Conservation (phyloP, 2,888 invertebrate species). For the Trachelus iudaicus region DNA sequence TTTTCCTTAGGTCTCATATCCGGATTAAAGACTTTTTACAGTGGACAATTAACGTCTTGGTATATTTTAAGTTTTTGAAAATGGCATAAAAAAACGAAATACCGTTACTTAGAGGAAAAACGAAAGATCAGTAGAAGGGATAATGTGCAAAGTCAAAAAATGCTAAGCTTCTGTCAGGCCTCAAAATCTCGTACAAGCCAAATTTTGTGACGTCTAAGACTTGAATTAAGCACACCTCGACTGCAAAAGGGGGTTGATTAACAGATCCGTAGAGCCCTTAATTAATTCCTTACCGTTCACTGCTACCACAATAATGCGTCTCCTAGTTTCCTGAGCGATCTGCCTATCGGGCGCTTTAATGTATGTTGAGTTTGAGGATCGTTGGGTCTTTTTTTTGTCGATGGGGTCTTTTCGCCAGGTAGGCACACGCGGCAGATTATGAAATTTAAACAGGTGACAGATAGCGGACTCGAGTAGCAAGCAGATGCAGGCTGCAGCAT, state of each 20-base stretch:
- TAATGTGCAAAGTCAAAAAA: neutral
- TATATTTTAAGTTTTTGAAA: neutral
- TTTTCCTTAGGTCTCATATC: neutral
- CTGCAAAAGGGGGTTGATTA: neutral
- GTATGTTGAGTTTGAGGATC: neutral
- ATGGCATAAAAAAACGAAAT: neutral
- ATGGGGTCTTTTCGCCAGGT: neutral
- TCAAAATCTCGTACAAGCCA: neutral
- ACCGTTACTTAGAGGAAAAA: no score
- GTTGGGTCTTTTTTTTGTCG: neutral
- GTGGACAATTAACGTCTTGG: neutral
- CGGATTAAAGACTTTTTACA: neutral
- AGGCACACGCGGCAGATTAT: constrained; percentile 46
- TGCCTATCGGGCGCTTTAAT: neutral
- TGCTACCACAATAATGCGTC: neutral
- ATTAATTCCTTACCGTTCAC: neutral
- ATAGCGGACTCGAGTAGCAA: constrained; percentile 44
- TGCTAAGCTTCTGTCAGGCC: neutral
- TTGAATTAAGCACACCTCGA: neutral
- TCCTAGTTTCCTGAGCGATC: neutral
- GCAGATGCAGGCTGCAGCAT: constrained; percentile 50
- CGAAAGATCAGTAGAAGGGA: neutral
- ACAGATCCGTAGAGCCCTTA: neutral
- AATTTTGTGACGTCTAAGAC: neutral
- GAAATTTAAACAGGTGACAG: constrained; percentile 64